phyloP scores from a whole-genome alignment of 2,113 vertebrate genomes.

The Raphicerus campestris region DNA sequence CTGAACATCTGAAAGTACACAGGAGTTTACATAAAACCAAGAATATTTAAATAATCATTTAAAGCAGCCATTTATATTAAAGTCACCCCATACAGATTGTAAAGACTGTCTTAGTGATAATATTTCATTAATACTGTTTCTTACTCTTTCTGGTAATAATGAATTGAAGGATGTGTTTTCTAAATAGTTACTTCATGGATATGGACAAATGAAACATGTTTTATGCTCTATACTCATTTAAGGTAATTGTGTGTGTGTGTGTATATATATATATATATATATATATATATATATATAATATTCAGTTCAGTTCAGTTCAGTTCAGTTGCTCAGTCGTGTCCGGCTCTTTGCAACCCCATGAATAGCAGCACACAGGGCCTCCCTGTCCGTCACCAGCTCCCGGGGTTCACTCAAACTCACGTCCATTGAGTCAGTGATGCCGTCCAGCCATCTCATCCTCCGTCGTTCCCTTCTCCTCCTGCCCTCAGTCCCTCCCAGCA shows the following conservation, averaged over 20 bases:
- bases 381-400: too few species aligned
- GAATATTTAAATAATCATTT: not conserved
- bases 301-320: too few species aligned
- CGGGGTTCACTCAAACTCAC: rapidly evolving
- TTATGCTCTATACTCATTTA: not conserved
- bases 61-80: not conserved
- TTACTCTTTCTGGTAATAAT: not conserved
- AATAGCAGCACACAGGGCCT: too few species aligned
- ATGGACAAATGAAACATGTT: not conserved
- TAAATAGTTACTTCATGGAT: not conserved
- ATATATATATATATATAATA: not conserved
- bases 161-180: not conserved
- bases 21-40: not conserved
- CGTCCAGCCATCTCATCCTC: too few species aligned
- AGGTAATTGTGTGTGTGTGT: rapidly evolving
- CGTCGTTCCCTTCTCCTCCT: too few species aligned
- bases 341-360: too few species aligned
- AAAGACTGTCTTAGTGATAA: not conserved
- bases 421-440: too few species aligned
- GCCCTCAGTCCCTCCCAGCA: too few species aligned
- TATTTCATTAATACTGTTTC: not conserved
- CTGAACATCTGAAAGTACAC: not conserved
- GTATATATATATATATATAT: too few species aligned
- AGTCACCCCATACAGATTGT: not conserved
- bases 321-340: too few species aligned